Evolutionary conservation across 2,888 invertebrate species (phyloP), one percentile per base, ranked within the genome.

Genomic region (Cephus pygmeus): DNA sequence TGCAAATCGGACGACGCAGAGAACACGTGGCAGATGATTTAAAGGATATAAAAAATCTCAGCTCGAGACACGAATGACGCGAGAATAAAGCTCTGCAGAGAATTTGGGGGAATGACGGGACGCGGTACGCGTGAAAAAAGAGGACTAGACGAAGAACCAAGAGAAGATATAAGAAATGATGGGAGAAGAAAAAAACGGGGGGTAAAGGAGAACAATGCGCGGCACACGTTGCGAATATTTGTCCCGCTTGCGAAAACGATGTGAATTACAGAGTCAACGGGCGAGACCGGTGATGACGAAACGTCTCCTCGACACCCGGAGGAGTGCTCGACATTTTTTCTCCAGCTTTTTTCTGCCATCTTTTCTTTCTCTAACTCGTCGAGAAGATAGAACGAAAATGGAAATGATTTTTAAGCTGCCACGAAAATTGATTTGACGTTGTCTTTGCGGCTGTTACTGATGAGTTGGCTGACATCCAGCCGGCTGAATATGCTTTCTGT

Each of bases 381-480:
- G 30, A 12, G 3, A 69, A 30, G 15, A 33, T 69, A 69, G n/a
- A 69, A 23, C 12, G 15, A 30, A 69, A 69, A 69, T 12, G 30
- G 12, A 33, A 33, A 33, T 30, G 23, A 69, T 40, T 40, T 40
- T 40, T 6, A 40, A 15, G 15, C 15, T 40, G 6, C 40, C 40
- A 15, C 1, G 15, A 40, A 40, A 40, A 40, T 73, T 34, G 73
- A 73, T 73, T 73, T 15, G 33, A 73, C 33, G 34, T 34, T 73
- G 40, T 40, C 34, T 73, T 34, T 73, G 69, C 75, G 76, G 69
- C 23, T 30, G 85, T 85, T 86, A 81, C 87, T 83, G 86, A 87
- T 87, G 86, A 87, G 86, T 87, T 87, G 87, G 87, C 87, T 79
- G 34, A 77, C 68, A 76, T 87, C 87, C 87, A 87, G 83, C 79